phyloP scores from a whole-genome alignment of 2,113 vertebrate genomes.

The Austrofundulus limnaeus region DNA sequence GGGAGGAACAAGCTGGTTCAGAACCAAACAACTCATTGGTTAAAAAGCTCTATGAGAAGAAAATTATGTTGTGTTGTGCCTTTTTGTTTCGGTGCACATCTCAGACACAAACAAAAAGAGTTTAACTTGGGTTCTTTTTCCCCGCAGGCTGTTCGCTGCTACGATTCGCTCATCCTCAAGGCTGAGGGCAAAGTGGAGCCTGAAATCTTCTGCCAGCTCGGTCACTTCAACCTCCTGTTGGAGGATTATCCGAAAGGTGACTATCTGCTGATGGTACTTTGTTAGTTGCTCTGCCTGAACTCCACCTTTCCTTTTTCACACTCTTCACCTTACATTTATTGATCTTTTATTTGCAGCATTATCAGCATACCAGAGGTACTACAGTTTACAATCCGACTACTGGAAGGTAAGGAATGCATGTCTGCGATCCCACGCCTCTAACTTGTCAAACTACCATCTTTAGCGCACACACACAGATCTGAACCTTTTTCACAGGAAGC shows the following conservation, averaged over 20 bases:
- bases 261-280: too few relatives aligned
- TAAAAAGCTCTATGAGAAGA: too few relatives aligned
- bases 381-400: slow-evolving; percentile 99
- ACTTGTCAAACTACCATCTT: background rate
- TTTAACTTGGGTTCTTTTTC: slow-evolving; percentile 40
- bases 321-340: background rate
- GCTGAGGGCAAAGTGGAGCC: slow-evolving; percentile 99
- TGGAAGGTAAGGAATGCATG: slow-evolving; percentile 90
- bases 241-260: slow-evolving; percentile 99
- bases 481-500: slow-evolving; percentile 25
- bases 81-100: too few relatives aligned
- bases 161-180: slow-evolving; percentile 97
- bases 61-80: too few relatives aligned
- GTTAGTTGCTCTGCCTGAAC: slow-evolving; percentile 52
- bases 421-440: background rate
- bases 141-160: slow-evolving; percentile 94
- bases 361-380: slow-evolving; percentile 99
- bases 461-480: background rate
- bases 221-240: slow-evolving; percentile 99
- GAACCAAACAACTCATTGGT: too few relatives aligned
- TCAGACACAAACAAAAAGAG: background rate
- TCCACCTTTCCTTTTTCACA: background rate
- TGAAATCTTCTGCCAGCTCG: slow-evolving; percentile 99
- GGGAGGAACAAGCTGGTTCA: too few relatives aligned
- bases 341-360: slow-evolving; percentile 83